Conservation (phyloP, 2,888 invertebrate species). For the Oscheius sp. region DNA sequence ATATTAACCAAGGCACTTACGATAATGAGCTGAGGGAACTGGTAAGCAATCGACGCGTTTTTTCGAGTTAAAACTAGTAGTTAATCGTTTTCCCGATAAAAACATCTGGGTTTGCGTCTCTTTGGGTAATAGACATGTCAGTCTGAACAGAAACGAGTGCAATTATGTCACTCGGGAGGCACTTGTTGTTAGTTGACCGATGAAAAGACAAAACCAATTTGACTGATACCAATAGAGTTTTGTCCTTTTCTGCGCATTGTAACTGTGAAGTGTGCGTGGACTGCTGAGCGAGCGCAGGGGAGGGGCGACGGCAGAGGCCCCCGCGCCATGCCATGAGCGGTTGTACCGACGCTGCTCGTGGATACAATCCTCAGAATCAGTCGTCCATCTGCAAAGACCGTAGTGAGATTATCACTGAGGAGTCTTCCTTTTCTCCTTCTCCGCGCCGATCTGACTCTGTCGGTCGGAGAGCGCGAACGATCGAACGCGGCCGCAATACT, state of each 20-base stretch:
- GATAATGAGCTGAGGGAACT: conserved; percentile 13
- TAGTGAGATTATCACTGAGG: neutral
- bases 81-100: too few relatives aligned
- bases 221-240: conserved; percentile 3
- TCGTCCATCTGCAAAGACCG: neutral
- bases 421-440: neutral
- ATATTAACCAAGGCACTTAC: conserved; percentile 25
- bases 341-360: conserved; percentile 33
- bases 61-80: too few relatives aligned
- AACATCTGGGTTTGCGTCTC: too few relatives aligned
- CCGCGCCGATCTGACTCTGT: conserved; percentile 22
- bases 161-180: conserved; percentile 2
- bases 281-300: conserved; percentile 36
- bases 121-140: conserved; percentile 2
- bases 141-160: neutral
- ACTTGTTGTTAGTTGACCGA: too few relatives aligned
- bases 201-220: neutral
- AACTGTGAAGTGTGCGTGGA: conserved; percentile 29
- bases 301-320: conserved; percentile 35
- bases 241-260: conserved; percentile 32
- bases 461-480: conserved; percentile 6
- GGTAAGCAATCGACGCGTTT: too few relatives aligned
- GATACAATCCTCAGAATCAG: conserved; percentile 22
- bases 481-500: conserved; percentile 3
- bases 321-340: conserved; percentile 37